Conservation (phyloP, 53 echinoderm and acorn worm genomes). For the Echinometra lucunter region DNA sequence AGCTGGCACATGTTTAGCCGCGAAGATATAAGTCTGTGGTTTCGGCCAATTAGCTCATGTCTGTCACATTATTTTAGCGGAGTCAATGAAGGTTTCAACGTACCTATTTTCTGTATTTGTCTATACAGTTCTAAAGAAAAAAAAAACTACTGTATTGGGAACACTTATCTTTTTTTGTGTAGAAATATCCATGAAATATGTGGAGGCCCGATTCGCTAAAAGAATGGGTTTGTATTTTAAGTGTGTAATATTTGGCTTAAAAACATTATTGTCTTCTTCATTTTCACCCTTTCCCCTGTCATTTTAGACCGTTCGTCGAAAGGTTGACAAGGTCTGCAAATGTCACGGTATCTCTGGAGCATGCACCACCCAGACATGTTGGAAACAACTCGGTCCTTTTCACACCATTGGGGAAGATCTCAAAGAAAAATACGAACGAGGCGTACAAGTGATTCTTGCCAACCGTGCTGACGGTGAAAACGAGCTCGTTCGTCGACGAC, state of each 20-base stretch:
- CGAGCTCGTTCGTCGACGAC: constrained; percentile 70
- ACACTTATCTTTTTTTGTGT: not conserved
- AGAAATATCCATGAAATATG: not conserved
- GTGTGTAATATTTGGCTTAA: not conserved
- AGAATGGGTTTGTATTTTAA: not conserved
- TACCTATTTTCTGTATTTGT: too few species aligned
- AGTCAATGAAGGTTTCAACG: too few species aligned
- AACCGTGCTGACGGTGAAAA: constrained; percentile 82
- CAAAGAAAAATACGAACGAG: constrained; percentile 84
- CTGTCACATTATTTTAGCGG: too few species aligned
- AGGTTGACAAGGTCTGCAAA: constrained; percentile 90
- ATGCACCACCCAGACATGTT: constrained; percentile 93
- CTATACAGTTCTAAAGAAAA: too few species aligned
- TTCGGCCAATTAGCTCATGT: too few species aligned
- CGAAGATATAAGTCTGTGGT: too few species aligned
- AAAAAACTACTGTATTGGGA: not conserved
- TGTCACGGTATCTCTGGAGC: constrained; percentile 97
- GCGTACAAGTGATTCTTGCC: constrained; percentile 76
- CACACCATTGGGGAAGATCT: constrained; percentile 83
- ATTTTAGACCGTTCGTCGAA: constrained; percentile 79
- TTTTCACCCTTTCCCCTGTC: constrained; percentile 27
- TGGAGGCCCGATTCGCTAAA: not conserved
- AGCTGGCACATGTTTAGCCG: too few species aligned
- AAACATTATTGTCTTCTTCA: not conserved
- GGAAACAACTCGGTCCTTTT: constrained; percentile 90